A percentile compares a stretch with the other conserved stretches of the same genome.
Conservation (phyloP, 1,140 invertebrate species). For the Agraylea sexmaculata region DNA sequence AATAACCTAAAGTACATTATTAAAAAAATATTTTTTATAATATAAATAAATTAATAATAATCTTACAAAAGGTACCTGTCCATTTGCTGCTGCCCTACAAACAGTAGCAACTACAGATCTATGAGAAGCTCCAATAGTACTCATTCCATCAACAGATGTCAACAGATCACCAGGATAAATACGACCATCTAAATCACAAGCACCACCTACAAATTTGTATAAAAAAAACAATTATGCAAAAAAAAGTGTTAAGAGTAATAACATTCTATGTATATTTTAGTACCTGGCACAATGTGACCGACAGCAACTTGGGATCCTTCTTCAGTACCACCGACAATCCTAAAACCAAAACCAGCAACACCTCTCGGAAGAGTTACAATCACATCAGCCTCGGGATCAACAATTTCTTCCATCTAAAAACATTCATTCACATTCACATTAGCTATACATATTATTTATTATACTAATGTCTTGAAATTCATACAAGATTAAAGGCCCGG, state of each 20-base stretch:
- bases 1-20: constrained; percentile 44
- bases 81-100: constrained; percentile 66
- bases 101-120: constrained; percentile 83
- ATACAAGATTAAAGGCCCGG: too few relatives aligned
- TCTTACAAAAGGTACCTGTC: constrained; percentile 45
- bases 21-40: constrained; percentile 2
- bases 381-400: constrained; percentile 33
- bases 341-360: constrained; percentile 66
- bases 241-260: too few relatives aligned
- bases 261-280: too few relatives aligned
- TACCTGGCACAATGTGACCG: constrained; percentile 87
- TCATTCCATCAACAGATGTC: constrained; percentile 71
- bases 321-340: constrained; percentile 97
- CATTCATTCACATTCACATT: too few relatives aligned
- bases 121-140: constrained; percentile 78
- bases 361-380: constrained; percentile 30
- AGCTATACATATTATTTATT: too few relatives aligned
- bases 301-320: constrained; percentile 93
- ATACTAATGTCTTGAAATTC: too few relatives aligned
- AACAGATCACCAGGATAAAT: constrained; percentile 83
- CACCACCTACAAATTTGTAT: constrained; percentile 58
- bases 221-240: too few relatives aligned
- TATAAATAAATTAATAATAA: background rate
- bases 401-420: constrained; percentile 16
- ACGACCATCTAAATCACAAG: constrained; percentile 73